Evolutionary conservation across 1,140 invertebrate genomes (phyloP), one percentile per base, ranked within the genome.

Genomic region (Diabrotica virgifera): DNA sequence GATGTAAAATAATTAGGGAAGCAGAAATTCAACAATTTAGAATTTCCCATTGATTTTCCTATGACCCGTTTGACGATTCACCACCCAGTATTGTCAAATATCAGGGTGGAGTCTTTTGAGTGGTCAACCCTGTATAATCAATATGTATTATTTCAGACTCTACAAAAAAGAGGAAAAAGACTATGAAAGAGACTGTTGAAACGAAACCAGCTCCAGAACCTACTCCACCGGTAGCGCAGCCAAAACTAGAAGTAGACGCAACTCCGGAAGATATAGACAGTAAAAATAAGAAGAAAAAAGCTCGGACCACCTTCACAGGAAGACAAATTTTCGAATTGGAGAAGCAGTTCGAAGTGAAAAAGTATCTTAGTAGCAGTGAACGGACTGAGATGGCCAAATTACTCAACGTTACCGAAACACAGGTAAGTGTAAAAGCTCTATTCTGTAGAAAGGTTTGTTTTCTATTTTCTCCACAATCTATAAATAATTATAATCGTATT

Each of bases 271-370:
- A 78, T 63, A 84, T 84, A 50, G 84, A 84, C 13, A 83, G 85
- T 58, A 88, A 88, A 59, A 81, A 84, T 40, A 93, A 94, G 75
- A 92, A 95, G 82, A 97, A 97, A 82, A 97, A 97, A 76, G 94
- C 95, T 0, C 82, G 95, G 66, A 97, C 95, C 11, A 97, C 95
- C 0, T 97, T 97, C 82, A 96, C 95, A 0, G 95, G 95, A 2
- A 79, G 94, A 57, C 95, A 97, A 83, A 97, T 97, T 76, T 97
- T 96, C 81, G 95, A 97, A 81, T 81, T 97, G 76, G 95, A 97
- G 81, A 93, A 95, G 77, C 90, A 96, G 80, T 97, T 97, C 77
- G 95, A 97, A 81, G 84, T 93, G 61, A 97, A 97, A 83, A 97
- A 97, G 81, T 97, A 97, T 81, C 85, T 97, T 58, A 96, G 93